A percentile compares a stretch with the other conserved stretches of the same genome.
Evolutionary conservation across 2,113 vertebrate species (phyloP).

Genomic region (Ameiurus melas): DNA sequence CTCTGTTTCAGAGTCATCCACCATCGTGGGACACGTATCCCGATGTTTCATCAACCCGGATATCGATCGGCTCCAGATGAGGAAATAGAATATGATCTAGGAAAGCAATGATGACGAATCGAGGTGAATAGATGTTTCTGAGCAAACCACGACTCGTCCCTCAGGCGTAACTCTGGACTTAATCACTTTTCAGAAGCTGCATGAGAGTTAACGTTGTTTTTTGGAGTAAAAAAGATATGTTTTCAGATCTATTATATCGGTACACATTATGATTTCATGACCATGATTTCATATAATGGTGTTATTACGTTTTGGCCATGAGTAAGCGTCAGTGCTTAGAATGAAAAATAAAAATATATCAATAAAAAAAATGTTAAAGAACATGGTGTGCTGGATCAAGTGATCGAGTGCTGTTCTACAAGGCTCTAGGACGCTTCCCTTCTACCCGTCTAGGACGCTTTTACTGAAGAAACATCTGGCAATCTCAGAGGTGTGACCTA

Average conservation of each 20-base stretch:
- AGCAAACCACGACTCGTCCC: not conserved
- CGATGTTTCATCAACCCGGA: constrained; percentile 20
- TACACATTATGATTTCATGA: not conserved
- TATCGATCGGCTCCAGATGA: constrained; percentile 45
- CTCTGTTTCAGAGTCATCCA: constrained; percentile 26
- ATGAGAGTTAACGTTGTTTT: not conserved
- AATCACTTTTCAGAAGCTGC: not conserved
- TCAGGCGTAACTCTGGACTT: not conserved
- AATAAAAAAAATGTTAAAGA: no score
- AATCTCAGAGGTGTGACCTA: not conserved
- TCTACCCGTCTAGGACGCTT: not conserved
- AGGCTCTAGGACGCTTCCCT: not conserved
- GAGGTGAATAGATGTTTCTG: not conserved
- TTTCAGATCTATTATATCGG: no score
- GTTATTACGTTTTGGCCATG: not conserved
- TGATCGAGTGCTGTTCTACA: not conserved
- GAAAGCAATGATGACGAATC: not conserved
- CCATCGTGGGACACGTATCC: not conserved
- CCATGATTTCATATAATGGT: not conserved
- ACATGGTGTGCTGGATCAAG: not conserved
- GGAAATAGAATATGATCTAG: constrained; percentile 37
- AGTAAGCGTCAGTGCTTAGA: not conserved
- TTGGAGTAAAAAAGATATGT: no score
- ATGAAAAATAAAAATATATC: no score
- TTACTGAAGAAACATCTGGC: not conserved